Conservation (phyloP, 2,113 vertebrate species). For the Nicator chloris region DNA sequence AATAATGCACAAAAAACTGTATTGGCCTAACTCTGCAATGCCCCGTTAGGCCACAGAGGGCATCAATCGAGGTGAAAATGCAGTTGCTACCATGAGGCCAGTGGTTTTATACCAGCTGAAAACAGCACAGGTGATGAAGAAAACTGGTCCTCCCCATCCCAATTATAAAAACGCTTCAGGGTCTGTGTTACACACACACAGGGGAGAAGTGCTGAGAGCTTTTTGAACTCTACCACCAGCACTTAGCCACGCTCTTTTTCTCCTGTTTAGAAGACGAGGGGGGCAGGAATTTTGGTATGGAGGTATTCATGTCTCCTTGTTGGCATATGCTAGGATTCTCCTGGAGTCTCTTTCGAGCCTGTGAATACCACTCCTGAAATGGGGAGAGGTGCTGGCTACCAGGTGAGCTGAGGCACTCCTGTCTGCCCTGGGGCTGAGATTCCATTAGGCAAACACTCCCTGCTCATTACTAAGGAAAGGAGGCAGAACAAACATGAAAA, state of each 20-base stretch:
- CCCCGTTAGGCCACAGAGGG: not conserved
- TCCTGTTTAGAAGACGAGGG: not conserved
- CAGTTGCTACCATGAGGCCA: fast-evolving
- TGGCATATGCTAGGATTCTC: not conserved
- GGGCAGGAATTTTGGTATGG: not conserved
- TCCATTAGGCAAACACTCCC: slow-evolving; percentile 48
- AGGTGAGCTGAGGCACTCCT: slow-evolving; percentile 43
- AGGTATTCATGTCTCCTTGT: not conserved
- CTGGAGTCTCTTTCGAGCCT: not conserved
- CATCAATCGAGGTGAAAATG: not conserved
- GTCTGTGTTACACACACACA: not conserved
- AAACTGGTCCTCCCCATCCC: not conserved
- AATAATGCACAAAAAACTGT: not conserved
- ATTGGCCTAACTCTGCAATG: not conserved
- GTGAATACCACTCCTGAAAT: not conserved
- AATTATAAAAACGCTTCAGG: not conserved
- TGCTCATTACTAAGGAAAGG: not conserved
- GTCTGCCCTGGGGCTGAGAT: slow-evolving; percentile 24
- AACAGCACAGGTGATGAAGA: not conserved
- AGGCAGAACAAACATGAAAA: not conserved
- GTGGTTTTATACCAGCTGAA: not conserved
- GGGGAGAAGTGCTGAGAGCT: not conserved
- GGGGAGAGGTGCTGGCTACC: slow-evolving; percentile 19
- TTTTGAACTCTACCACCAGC: not conserved
- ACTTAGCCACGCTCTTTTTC: not conserved